A percentile compares a stretch with the other conserved stretches of the same genome.
Evolutionary conservation across 2,888 invertebrate species (phyloP).

Genomic region (Scotopteryx bipunctaria): DNA sequence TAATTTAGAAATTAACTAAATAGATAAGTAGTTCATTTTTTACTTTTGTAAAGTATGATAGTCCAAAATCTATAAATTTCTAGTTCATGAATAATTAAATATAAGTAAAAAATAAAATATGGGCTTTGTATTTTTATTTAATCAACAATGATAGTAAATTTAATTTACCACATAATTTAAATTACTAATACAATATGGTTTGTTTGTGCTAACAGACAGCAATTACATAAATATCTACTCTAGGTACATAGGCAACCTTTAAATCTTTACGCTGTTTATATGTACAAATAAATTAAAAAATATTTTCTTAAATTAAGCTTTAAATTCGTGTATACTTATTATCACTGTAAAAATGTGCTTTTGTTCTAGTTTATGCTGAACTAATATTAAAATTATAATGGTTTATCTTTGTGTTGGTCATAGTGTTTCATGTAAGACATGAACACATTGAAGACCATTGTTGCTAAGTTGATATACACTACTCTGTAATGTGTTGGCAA

Average conservation of each 20-base stretch:
- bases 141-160: constrained; percentile 1
- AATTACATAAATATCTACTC: not conserved
- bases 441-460: constrained; percentile 94
- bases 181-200: not conserved
- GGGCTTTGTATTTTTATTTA: not conserved
- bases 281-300: constrained; percentile 18
- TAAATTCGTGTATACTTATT: constrained; percentile 29
- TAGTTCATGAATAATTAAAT: not conserved
- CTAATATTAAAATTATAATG: not conserved
- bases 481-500: constrained; percentile 92
- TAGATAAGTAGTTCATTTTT: constrained; percentile 4
- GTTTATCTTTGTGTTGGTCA: constrained; percentile 53
- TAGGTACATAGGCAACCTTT: not conserved
- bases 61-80: not conserved
- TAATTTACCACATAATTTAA: constrained; percentile 6
- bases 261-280: not conserved
- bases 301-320: constrained; percentile 21
- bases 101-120: not conserved
- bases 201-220: constrained; percentile 1
- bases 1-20: not conserved
- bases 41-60: constrained; percentile 15
- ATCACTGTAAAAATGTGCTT: constrained; percentile 1
- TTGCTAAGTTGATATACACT: constrained; percentile 92
- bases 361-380: constrained; percentile 2
- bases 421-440: constrained; percentile 94